Evolutionary conservation across 1,140 invertebrate genomes (phyloP).

Genomic region (Cepaea nemoralis): DNA sequence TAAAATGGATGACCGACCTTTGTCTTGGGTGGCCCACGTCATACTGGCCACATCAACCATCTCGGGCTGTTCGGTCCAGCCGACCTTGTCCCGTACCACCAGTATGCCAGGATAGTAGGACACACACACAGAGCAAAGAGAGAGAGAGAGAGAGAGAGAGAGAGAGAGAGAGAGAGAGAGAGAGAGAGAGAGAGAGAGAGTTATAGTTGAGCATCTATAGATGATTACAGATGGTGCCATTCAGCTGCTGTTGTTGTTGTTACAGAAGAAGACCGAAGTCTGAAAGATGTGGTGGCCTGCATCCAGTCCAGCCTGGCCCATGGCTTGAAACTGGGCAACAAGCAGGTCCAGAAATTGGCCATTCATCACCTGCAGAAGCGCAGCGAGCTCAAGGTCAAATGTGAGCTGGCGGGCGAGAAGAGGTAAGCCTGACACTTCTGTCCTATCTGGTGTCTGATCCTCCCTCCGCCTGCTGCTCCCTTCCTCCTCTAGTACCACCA

Average conservation of each 20-base stretch:
- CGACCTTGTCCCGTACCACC: not conserved
- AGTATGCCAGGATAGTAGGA: not conserved
- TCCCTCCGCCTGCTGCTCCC: too few species aligned
- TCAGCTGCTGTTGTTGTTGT: not conserved
- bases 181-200: too few species aligned
- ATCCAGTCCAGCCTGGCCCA: conserved; percentile 52
- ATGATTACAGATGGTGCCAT: not conserved
- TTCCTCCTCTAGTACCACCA: too few species aligned
- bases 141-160: not conserved
- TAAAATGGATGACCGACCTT: too few species aligned
- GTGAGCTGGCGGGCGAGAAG: conserved; percentile 63
- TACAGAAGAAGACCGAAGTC: conserved; percentile 34
- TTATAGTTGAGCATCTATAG: too few species aligned
- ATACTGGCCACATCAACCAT: too few species aligned
- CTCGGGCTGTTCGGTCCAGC: not conserved
- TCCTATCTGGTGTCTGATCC: not conserved
- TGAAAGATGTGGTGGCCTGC: conserved; percentile 56
- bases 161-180: too few species aligned
- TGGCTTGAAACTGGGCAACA: conserved; percentile 51
- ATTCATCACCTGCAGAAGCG: conserved; percentile 53
- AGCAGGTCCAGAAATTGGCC: conserved; percentile 45
- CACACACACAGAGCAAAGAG: too few species aligned
- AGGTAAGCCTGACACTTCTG: conserved; percentile 47
- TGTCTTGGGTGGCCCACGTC: not conserved
- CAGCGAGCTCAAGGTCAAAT: conserved; percentile 60